A percentile compares a stretch with the other conserved stretches of the same genome.
phyloP scores from a whole-genome alignment of 2,113 vertebrate species.

The Amia ocellicauda region DNA sequence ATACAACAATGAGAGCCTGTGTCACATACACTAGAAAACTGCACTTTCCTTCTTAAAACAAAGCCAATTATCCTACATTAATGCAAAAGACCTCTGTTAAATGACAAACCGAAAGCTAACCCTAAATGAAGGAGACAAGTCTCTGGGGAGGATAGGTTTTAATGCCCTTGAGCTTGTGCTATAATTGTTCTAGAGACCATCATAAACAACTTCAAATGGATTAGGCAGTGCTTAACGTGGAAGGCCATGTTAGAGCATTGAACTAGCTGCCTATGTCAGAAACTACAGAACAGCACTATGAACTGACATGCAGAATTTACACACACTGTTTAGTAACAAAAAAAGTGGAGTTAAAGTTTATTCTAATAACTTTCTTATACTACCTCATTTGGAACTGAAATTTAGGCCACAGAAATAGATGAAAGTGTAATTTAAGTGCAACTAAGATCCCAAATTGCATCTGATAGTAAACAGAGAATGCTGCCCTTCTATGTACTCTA shows the following conservation, averaged over 20 bases:
- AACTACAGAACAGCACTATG: no score
- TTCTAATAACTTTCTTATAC: background rate
- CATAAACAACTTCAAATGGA: background rate
- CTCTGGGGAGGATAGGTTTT: background rate
- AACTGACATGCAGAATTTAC: no score
- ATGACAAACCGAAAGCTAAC: background rate
- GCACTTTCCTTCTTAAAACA: background rate
- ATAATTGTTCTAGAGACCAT: background rate
- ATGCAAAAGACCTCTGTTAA: background rate
- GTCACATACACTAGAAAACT: background rate
- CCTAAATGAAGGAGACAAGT: no score
- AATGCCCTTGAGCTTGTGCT: background rate
- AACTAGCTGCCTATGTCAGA: no score
- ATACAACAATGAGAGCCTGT: slow-evolving; percentile 2
- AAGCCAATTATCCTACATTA: background rate
- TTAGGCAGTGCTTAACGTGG: background rate
- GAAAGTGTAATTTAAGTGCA: background rate
- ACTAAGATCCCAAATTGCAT: background rate
- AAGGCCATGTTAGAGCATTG: no score
- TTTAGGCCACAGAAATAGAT: background rate
- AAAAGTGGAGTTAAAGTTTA: no score
- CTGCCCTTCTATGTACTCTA: background rate
- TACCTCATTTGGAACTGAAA: no score
- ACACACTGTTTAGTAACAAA: no score
- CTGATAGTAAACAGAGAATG: background rate